Base-by-base conservation (phyloP, 2,888 invertebrate species). In the Bugula neritina region DNA sequence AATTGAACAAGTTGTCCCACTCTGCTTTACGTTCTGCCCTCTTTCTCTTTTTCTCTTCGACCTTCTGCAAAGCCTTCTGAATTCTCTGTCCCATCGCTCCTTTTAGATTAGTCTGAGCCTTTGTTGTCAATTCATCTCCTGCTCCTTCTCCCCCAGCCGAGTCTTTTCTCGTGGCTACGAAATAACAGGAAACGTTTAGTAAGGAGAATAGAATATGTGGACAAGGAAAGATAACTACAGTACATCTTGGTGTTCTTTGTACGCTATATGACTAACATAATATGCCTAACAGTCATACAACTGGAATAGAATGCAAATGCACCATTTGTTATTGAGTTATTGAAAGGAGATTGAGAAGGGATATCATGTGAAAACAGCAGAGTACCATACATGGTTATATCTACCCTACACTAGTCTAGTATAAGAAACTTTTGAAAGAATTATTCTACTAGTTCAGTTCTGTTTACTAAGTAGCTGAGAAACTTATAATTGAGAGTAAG, bases 31-130 rank as follows among this genome's bases (percentile, higher is more conserved):
- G 75, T 23, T 75, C 76, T 3, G 80, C 80, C 71, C 84, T 74
- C 72, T 80, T 82, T 74, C 77, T 79, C 75, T 83, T 81, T 76
- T 83, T 82, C 75, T 82, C 83, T 73, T 84, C 84, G 55, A 84
- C 81, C 75, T 83, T 84, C 31, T 76, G 75, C 3, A 84, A 77
- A 27, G 82, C 80, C 74, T 83, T 82, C 35, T 77, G 80, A 72
- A 83, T 82, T 69, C 83, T 76, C 73, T 82, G 83, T 1, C 83
- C 83, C 80, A 81, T 81, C 71, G 80, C 82, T 69, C 84, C 83
- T 74, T 83, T 83, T 73, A 83, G 74, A 25, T 79, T 79, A 0
- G 82, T 83, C 54, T 73, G 74, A 10, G 79, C 75, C 72, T 80
- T 78, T n/a, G 77, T 74, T 25, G 76, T 77, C 0, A 74, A 72